Conservation (phyloP, 2,113 vertebrate genomes). For the Epinephelus moara region DNA sequence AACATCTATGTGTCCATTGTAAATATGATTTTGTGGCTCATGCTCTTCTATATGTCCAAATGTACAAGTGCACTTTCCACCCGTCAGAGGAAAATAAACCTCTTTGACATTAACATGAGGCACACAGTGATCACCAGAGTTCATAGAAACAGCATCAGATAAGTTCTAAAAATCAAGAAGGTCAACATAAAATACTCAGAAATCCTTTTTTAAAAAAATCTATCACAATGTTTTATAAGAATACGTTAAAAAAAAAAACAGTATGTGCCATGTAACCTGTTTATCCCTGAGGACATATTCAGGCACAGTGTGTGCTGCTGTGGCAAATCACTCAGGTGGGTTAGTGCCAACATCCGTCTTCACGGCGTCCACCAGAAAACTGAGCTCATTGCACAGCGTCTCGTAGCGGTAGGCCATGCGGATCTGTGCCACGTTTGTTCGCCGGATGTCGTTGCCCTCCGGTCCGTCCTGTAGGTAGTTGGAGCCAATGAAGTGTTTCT, state of each 20-base stretch:
- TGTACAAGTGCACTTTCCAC: neutral
- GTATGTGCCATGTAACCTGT: neutral
- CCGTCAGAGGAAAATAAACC: neutral
- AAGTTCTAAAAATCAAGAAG: neutral
- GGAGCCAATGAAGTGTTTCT: constrained; percentile 93
- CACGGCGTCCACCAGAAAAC: constrained; percentile 93
- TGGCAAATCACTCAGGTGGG: constrained; percentile 42
- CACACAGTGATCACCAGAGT: neutral
- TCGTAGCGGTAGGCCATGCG: constrained; percentile 95
- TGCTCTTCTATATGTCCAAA: neutral
- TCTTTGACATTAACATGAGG: neutral
- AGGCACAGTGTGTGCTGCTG: neutral
- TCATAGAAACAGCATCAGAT: neutral
- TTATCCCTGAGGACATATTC: neutral
- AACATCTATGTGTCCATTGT: neutral
- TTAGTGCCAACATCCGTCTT: constrained; percentile 84
- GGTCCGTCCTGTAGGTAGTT: constrained; percentile 95
- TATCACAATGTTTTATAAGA: neutral
- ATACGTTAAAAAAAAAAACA: neutral
- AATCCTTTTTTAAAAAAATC: neutral
- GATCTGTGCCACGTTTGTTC: constrained; percentile 97
- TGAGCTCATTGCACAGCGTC: constrained; percentile 95
- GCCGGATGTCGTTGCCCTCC: constrained; percentile 93
- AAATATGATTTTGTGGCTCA: neutral
- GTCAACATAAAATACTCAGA: neutral